phyloP scores from a whole-genome alignment of 2,113 vertebrate genomes.

The Capreolus pygargus region DNA sequence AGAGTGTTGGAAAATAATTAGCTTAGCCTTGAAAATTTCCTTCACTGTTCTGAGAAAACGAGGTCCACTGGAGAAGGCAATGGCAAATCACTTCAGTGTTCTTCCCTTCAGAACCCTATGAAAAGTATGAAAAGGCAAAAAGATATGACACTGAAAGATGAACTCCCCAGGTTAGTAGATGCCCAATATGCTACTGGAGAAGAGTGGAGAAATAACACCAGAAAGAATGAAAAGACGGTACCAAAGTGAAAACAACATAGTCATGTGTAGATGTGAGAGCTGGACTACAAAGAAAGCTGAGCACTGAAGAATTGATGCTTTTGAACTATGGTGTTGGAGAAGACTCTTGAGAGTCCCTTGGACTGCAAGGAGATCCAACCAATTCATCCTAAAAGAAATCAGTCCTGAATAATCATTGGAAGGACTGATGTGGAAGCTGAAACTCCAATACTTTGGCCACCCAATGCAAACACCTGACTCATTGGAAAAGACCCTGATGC shows the following conservation, averaged over 20 bases:
- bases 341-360: neutral
- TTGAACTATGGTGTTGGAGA: neutral
- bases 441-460: neutral
- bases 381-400: neutral
- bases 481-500: neutral
- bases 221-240: neutral
- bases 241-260: neutral
- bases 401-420: neutral
- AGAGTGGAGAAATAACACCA: neutral
- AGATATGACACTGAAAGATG: neutral
- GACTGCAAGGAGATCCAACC: neutral
- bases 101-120: neutral
- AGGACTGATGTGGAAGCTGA: neutral
- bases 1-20: neutral
- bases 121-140: neutral
- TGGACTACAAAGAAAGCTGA: neutral
- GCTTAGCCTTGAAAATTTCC: neutral
- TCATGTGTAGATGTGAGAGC: neutral
- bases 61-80: neutral
- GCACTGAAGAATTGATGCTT: rapidly evolving
- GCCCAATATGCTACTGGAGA: neutral
- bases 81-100: neutral
- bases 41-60: neutral
- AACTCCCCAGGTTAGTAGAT: neutral
- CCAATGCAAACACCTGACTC: neutral